These are phyloP conservation scores for Chloroclystis v-ata DNA, from an alignment of 2,888 invertebrate species.

Conservation along the genomic window DNA sequence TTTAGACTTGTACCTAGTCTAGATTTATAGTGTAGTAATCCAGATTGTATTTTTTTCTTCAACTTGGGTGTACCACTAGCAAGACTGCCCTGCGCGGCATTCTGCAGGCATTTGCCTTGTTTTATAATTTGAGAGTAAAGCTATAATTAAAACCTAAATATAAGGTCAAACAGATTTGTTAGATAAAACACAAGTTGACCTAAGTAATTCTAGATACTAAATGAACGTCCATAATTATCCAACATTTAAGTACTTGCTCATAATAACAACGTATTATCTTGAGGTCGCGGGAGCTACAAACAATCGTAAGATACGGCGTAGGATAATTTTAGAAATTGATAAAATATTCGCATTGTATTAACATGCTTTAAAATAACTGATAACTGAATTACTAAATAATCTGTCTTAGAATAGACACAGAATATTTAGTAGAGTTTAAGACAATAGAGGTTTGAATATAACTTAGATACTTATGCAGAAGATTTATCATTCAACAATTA, in stretches of 20 bases:
- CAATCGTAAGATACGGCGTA: slow-evolving; percentile 12
- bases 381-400: too few species aligned
- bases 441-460: too few species aligned
- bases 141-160: neutral
- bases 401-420: neutral
- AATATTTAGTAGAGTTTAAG: too few species aligned
- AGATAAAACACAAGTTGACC: neutral
- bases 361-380: slow-evolving; percentile 1
- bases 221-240: slow-evolving; percentile 9
- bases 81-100: too few species aligned
- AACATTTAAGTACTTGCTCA: neutral
- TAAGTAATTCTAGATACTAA: neutral
- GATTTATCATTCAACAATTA: too few species aligned
- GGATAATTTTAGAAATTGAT: slow-evolving; percentile 18
- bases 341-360: slow-evolving; percentile 8
- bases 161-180: neutral
- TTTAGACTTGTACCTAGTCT: too few species aligned
- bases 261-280: slow-evolving; percentile 13
- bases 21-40: too few species aligned
- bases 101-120: too few species aligned
- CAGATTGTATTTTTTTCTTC: too few species aligned
- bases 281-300: slow-evolving; percentile 23
- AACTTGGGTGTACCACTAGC: too few species aligned
- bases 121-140: too few species aligned
- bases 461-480: too few species aligned